Percentiles rank a stretch among this genome's conserved stretches.
Conservation (phyloP, 2,888 invertebrate species). For the Macaria liturata region DNA sequence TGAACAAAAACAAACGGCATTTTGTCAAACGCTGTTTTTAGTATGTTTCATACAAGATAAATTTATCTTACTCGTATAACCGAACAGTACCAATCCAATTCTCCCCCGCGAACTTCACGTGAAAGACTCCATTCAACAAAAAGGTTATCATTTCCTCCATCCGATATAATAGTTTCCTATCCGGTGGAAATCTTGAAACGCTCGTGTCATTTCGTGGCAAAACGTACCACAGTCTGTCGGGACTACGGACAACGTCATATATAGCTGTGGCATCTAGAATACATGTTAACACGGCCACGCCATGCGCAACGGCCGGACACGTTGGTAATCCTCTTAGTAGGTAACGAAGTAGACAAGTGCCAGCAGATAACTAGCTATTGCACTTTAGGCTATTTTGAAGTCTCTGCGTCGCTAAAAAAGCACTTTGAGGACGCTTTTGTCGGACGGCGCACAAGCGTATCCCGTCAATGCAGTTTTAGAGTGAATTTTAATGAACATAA, state of each 20-base stretch:
- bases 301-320: constrained; percentile 36
- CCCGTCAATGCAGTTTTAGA: constrained; percentile 19
- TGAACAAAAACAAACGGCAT: too few species aligned
- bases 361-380: constrained; percentile 59
- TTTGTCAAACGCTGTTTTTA: too few species aligned
- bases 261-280: constrained; percentile 31
- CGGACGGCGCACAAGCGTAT: constrained; percentile 7
- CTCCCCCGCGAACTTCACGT: constrained; percentile 9
- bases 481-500: constrained; percentile 16
- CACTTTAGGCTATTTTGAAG: constrained; percentile 50
- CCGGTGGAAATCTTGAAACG: constrained; percentile 22
- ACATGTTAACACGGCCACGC: constrained; percentile 41
- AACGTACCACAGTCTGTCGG: constrained; percentile 14
- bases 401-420: constrained; percentile 20
- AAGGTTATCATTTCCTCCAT: constrained; percentile 20
- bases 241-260: constrained; percentile 20
- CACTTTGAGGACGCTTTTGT: constrained; percentile 21
- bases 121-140: constrained; percentile 15
- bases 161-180: constrained; percentile 21
- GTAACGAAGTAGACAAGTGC: constrained; percentile 66
- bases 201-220: constrained; percentile 20
- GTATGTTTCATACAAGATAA: too few species aligned
- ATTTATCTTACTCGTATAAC: too few species aligned
- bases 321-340: constrained; percentile 67
- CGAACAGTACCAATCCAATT: background rate